A percentile compares a stretch with the other conserved stretches of the same genome.
phyloP scores from a whole-genome alignment of 2,797 vertebrate species.

The Intellagama lesueurii region DNA sequence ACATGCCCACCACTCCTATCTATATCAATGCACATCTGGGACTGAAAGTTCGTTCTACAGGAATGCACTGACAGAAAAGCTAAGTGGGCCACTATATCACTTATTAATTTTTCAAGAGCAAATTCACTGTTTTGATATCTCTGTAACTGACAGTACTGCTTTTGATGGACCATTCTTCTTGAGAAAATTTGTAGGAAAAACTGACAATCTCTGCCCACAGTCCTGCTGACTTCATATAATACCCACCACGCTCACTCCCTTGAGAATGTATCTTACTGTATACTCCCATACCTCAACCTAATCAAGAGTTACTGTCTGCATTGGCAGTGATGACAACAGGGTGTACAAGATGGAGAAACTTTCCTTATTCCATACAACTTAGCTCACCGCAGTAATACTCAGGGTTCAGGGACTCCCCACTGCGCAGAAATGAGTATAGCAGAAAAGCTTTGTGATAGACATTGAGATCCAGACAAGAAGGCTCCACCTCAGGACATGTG shows the following conservation, averaged over 20 bases:
- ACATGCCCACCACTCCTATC: too few species aligned
- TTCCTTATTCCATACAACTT: not conserved
- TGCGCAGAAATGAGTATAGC: slow-evolving; percentile 94
- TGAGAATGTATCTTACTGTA: not conserved
- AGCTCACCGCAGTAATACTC: slow-evolving; percentile 94
- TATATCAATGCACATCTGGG: not conserved
- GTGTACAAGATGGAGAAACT: not conserved
- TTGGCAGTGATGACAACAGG: not conserved
- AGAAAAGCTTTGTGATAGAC: slow-evolving; percentile 95
- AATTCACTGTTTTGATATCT: not conserved
- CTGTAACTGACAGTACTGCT: not conserved
- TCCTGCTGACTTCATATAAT: not conserved
- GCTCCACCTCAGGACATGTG: slow-evolving; percentile 88
- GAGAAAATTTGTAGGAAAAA: not conserved
- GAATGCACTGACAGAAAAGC: too few species aligned
- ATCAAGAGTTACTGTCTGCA: not conserved
- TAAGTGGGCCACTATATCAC: not conserved
- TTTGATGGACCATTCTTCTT: not conserved
- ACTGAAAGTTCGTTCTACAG: not conserved
- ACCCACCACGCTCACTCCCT: not conserved
- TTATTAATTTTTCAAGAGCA: not conserved
- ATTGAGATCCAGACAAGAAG: slow-evolving; percentile 87
- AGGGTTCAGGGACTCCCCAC: slow-evolving; percentile 91
- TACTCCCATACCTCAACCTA: not conserved
- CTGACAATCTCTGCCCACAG: not conserved